These are phyloP conservation scores for Notolabrus celidotus DNA, from an alignment of 2,797 vertebrate genomes.

Conservation along the genomic window DNA sequence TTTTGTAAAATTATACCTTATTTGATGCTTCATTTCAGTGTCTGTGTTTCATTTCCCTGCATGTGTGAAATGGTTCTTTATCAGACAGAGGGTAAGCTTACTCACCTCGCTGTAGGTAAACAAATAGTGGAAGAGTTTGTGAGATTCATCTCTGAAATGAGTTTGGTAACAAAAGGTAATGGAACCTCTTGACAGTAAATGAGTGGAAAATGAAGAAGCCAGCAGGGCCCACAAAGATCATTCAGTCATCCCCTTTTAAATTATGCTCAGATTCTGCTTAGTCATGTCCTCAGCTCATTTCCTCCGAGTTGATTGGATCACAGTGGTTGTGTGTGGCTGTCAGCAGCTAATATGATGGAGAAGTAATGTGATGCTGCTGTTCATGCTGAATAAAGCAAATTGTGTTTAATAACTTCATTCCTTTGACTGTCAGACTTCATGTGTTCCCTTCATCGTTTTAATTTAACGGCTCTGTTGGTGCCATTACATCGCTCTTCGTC, in stretches of 20 bases:
- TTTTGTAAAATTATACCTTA: conserved; percentile 39
- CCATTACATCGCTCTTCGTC: conserved; percentile 29
- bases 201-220: conserved; percentile 58
- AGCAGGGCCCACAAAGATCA: conserved; percentile 35
- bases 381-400: conserved; percentile 35
- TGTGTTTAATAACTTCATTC: conserved; percentile 56
- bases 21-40: conserved; percentile 17
- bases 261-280: conserved; percentile 48
- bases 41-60: neutral
- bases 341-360: conserved; percentile 41
- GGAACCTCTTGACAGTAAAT: conserved; percentile 62
- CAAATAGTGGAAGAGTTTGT: conserved; percentile 12
- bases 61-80: conserved; percentile 32
- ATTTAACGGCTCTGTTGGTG: conserved; percentile 29
- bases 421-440: conserved; percentile 54
- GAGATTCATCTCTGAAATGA: conserved; percentile 49
- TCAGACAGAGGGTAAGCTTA: conserved; percentile 15
- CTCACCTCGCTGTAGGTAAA: conserved; percentile 43
- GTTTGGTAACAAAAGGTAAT: conserved; percentile 57
- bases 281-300: conserved; percentile 63
- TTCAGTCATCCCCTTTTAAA: conserved; percentile 48
- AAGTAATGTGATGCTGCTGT: conserved; percentile 40
- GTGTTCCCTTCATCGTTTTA: conserved; percentile 34
- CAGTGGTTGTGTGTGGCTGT: conserved; percentile 26
- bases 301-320: conserved; percentile 53